A percentile compares a stretch with the other conserved stretches of the same genome.
phyloP scores from a whole-genome alignment of 2,113 vertebrate species.

The Phyllopteryx taeniolatus region DNA sequence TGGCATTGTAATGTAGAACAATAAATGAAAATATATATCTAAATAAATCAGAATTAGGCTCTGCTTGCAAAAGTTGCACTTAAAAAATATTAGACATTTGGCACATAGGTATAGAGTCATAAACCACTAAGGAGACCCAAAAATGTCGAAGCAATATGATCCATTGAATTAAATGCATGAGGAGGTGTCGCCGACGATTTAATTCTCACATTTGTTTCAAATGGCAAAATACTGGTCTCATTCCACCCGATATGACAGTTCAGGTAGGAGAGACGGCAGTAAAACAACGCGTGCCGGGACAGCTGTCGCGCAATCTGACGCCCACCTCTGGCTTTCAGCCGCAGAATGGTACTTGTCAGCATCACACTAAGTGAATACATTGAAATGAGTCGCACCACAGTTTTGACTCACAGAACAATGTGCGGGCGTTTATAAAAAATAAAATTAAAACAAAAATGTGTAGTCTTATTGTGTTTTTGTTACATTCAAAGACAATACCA shows the following conservation, averaged over 20 bases:
- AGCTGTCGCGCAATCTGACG: slow-evolving; percentile 42
- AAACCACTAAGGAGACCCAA: too few relatives aligned
- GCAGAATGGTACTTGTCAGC: slow-evolving; percentile 29
- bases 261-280: slow-evolving; percentile 41
- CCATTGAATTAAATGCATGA: slow-evolving; percentile 66
- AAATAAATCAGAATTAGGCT: too few relatives aligned
- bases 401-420: not conserved
- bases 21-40: too few relatives aligned
- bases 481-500: not conserved
- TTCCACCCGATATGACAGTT: slow-evolving; percentile 64
- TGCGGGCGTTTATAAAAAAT: not conserved
- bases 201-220: slow-evolving; percentile 46
- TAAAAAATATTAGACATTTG: too few relatives aligned
- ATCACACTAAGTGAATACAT: not conserved
- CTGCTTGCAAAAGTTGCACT: too few relatives aligned
- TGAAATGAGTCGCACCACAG: not conserved
- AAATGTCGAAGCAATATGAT: slow-evolving; percentile 51
- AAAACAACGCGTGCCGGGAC: slow-evolving; percentile 40
- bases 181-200: slow-evolving; percentile 46
- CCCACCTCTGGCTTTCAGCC: slow-evolving; percentile 51
- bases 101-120: too few relatives aligned
- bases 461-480: not conserved
- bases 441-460: not conserved
- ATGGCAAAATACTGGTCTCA: slow-evolving; percentile 63
- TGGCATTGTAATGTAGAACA: too few relatives aligned